Conservation (phyloP, 2,113 vertebrate genomes). For the Coryphaenoides rupestris region DNA sequence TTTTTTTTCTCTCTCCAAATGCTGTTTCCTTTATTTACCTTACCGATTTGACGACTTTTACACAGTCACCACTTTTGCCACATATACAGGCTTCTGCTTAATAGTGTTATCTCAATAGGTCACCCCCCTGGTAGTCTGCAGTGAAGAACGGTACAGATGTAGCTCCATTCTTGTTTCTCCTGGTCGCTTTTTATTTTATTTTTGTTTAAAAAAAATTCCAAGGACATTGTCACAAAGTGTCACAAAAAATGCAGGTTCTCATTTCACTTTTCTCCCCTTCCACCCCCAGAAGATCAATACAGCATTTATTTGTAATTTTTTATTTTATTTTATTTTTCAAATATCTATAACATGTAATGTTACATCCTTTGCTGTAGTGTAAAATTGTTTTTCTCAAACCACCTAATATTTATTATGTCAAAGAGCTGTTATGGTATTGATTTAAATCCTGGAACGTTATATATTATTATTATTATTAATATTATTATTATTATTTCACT, state of each 20-base stretch:
- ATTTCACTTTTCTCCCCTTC: no score
- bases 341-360: neutral
- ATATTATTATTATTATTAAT: slow-evolving; percentile 1
- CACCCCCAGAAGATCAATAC: neutral
- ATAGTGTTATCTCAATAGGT: slow-evolving; percentile 53
- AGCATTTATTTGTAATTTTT: slow-evolving; percentile 32
- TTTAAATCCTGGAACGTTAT: slow-evolving; percentile 38
- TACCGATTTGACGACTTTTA: slow-evolving; percentile 36
- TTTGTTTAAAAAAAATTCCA: neutral
- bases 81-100: slow-evolving; percentile 46
- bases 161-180: slow-evolving; percentile 26
- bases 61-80: slow-evolving; percentile 40
- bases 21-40: slow-evolving; percentile 48
- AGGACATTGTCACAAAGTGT: slow-evolving; percentile 34
- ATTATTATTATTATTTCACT: neutral
- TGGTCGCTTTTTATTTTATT: neutral
- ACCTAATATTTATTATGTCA: slow-evolving; percentile 43
- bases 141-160: slow-evolving; percentile 67
- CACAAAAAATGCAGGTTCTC: no score
- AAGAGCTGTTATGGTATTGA: slow-evolving; percentile 23
- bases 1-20: slow-evolving; percentile 57
- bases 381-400: slow-evolving; percentile 12
- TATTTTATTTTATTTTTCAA: no score
- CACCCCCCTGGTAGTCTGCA: slow-evolving; percentile 44
- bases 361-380: slow-evolving; percentile 14